Conservation (phyloP, 2,113 vertebrate species). For the Phyllopteryx taeniolatus region DNA sequence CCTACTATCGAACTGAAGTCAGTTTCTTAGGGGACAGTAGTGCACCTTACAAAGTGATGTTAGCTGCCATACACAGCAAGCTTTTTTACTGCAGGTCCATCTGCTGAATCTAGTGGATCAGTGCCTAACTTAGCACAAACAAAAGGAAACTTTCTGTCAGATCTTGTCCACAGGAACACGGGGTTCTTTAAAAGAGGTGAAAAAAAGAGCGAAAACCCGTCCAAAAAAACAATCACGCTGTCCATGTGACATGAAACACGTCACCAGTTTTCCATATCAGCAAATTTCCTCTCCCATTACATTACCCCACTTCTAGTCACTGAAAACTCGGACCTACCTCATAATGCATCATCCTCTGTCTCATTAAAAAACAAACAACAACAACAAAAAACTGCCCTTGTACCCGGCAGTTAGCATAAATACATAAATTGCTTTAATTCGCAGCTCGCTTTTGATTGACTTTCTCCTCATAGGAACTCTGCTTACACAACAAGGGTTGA, state of each 20-base stretch:
- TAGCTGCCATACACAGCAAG: no score
- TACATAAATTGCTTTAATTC: slow-evolving; percentile 45
- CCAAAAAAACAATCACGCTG: slow-evolving; percentile 7
- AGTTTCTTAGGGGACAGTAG: no score
- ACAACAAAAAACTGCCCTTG: slow-evolving; percentile 32
- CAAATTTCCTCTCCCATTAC: slow-evolving; percentile 24
- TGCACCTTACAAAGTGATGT: no score
- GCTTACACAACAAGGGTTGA: slow-evolving; percentile 30
- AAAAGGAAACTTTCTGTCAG: no score
- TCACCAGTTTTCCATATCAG: slow-evolving; percentile 49
- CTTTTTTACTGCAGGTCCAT: no score
- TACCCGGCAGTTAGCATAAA: slow-evolving; percentile 51
- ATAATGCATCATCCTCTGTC: slow-evolving; percentile 17
- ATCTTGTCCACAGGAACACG: no score
- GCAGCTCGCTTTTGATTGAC: slow-evolving; percentile 26
- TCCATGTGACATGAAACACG: slow-evolving; percentile 20
- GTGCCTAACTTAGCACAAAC: no score
- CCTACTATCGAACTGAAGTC: no score
- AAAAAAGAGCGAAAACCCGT: not conserved
- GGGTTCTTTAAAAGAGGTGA: no score
- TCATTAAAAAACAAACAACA: slow-evolving; percentile 45
- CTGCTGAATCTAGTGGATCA: no score
- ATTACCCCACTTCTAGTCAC: slow-evolving; percentile 28
- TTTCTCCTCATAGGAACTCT: slow-evolving; percentile 13
- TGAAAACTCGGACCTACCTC: slow-evolving; percentile 33